These are phyloP conservation scores for Caenorhabditis sulstoni DNA, from an alignment of 2,888 invertebrate species.

Conservation along the genomic window DNA sequence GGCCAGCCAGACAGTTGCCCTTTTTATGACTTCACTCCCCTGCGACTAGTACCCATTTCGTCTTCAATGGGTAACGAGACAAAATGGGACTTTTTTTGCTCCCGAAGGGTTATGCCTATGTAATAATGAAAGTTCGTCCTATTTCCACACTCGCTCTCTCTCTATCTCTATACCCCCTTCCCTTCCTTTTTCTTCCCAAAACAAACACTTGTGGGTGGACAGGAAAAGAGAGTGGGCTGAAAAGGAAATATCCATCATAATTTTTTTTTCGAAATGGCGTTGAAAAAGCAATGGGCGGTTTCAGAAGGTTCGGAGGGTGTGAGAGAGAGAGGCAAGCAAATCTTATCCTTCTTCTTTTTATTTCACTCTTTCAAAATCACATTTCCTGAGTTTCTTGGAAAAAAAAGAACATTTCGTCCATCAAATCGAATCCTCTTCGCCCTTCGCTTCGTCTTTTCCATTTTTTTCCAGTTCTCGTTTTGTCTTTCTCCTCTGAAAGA, in stretches of 20 bases:
- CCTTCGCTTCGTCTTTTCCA: not conserved
- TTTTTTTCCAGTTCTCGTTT: not conserved
- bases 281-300: too few species aligned
- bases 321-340: too few species aligned
- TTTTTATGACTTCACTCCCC: slow-evolving; percentile 7
- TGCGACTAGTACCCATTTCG: too few species aligned
- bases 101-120: slow-evolving; percentile 17
- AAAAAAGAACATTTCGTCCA: not conserved
- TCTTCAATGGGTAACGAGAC: too few species aligned
- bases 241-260: slow-evolving; percentile 23
- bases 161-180: not conserved
- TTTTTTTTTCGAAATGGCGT: slow-evolving; percentile 8
- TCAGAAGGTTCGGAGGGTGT: too few species aligned
- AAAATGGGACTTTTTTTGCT: not conserved
- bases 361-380: not conserved
- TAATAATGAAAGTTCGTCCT: slow-evolving; percentile 24
- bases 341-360: not conserved
- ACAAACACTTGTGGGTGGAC: slow-evolving; percentile 31
- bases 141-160: not conserved
- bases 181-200: slow-evolving; percentile 9
- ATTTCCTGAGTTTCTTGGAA: not conserved
- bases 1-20: slow-evolving; percentile 28
- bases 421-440: not conserved
- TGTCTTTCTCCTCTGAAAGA: not conserved
- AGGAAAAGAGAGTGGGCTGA: not conserved